Base-by-base conservation (phyloP, 2,113 vertebrate genomes). In the Cyphomyrus discorhynchus region DNA sequence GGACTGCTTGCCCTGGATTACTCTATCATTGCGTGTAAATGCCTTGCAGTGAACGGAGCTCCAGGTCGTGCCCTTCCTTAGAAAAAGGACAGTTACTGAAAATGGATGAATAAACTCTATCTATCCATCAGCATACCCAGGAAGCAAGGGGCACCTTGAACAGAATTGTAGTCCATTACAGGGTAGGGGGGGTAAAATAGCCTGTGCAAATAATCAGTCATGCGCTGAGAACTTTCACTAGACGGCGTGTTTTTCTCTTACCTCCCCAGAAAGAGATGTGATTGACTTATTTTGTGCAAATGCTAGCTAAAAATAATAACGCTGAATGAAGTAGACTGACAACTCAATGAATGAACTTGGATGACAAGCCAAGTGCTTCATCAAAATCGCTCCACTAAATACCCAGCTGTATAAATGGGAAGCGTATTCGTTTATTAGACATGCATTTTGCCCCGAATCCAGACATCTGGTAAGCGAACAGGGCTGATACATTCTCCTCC, bases 81-180 rank as follows among this genome's bases (percentile, higher is more conserved):
- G 35, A 13, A 35, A 80, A 42, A 17, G 35, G 35, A 80, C 74
- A 80, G 74, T 80, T 80, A 42, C 74, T 80, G 74, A 80, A 80
- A 80, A 80, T 80, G 35, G 74, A 80, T 39, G 74, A 42, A 80
- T 80, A 42, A 80, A 80, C 35, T 39, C 35, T 80, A 42, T 42
- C 74, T 42, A 80, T 80, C 74, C 31, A 80, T 80, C 74, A 80
- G 74, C 74, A 15, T 80, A 80, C 74, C 74, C 35, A 42, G 35
- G 74, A 80, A 80, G 74, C 15, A 80, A 42, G 74, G 74, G 74
- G 74, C 74, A 80, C 74, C 74, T 80, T 80, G 35, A 80, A 80
- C 74, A 19, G 31, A 35, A 80, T 42, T 19, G 35, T 19, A 42
- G 74, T 80, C 74, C 35, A 80, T 80, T 80, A 80, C 74, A 80